These are phyloP conservation scores for Drosophila quadrilineata DNA, from an alignment of 1,140 invertebrate species.

Conservation along the genomic window DNA sequence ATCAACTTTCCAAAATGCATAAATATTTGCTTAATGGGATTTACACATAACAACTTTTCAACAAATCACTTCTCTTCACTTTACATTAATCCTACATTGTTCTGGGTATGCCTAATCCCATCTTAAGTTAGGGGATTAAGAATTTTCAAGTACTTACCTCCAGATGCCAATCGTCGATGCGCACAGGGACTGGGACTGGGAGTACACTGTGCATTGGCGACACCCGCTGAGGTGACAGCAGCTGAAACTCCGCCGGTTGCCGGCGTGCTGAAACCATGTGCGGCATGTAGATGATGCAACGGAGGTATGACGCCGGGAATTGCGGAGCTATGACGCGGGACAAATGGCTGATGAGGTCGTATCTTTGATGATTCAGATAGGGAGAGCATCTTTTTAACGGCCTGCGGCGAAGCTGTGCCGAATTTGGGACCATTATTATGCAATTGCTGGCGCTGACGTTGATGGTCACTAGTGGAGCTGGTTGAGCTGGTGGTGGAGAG, in stretches of 20 bases:
- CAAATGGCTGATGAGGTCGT: conserved; percentile 89
- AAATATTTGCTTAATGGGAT: neutral
- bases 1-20: too few relatives aligned
- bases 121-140: neutral
- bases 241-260: neutral
- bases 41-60: neutral
- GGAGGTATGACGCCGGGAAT: conserved; percentile 52
- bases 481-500: conserved; percentile 93
- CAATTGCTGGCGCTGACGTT: conserved; percentile 90
- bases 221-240: conserved; percentile 19
- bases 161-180: conserved; percentile 86
- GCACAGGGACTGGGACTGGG: conserved; percentile 83
- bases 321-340: conserved; percentile 48
- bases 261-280: conserved; percentile 55
- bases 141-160: conserved; percentile 37
- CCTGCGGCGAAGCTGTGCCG: conserved; percentile 97
- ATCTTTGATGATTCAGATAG: conserved; percentile 94
- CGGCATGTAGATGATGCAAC: conserved; percentile 66
- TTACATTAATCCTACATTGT: neutral
- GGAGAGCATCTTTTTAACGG: conserved; percentile 95
- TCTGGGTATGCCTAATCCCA: neutral
- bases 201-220: conserved; percentile 55
- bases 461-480: conserved; percentile 93
- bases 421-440: conserved; percentile 87
- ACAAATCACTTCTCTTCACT: neutral